Conservation (phyloP, 1,140 invertebrate genomes). For the Drosophila ercepeae region DNA sequence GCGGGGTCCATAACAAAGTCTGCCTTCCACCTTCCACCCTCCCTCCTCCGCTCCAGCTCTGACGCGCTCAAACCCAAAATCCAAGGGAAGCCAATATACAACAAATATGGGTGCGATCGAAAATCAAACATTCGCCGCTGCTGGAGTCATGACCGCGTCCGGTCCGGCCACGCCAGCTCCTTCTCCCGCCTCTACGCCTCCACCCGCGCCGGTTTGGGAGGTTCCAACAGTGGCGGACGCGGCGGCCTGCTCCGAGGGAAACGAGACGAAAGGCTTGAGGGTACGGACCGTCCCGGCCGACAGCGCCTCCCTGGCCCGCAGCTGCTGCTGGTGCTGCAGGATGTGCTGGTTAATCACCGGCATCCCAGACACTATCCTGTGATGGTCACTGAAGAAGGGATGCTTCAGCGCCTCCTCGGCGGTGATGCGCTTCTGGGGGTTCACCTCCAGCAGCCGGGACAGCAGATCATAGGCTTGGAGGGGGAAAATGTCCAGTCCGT, state of each 20-base stretch:
- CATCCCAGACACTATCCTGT: constrained; percentile 41
- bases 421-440: constrained; percentile 98
- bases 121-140: background rate
- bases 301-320: constrained; percentile 28
- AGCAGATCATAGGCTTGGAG: constrained; percentile 97
- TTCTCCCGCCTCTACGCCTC: background rate
- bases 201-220: background rate
- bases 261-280: constrained; percentile 37
- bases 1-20: background rate
- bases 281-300: constrained; percentile 17
- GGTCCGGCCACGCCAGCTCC: background rate
- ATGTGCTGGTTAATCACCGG: constrained; percentile 23
- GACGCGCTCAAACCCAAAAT: background rate
- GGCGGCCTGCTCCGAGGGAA: constrained; percentile 3
- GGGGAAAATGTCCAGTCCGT: constrained; percentile 69
- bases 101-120: background rate
- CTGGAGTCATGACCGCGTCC: too few species aligned
- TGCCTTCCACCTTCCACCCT: too few species aligned
- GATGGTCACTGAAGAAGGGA: constrained; percentile 87
- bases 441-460: constrained; percentile 99
- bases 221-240: background rate
- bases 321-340: constrained; percentile 15
- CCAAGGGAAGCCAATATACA: background rate
- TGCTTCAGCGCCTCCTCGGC: constrained; percentile 99
- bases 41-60: background rate